Base-by-base conservation (phyloP, 2,113 vertebrate species). In the Cololabis saira region DNA sequence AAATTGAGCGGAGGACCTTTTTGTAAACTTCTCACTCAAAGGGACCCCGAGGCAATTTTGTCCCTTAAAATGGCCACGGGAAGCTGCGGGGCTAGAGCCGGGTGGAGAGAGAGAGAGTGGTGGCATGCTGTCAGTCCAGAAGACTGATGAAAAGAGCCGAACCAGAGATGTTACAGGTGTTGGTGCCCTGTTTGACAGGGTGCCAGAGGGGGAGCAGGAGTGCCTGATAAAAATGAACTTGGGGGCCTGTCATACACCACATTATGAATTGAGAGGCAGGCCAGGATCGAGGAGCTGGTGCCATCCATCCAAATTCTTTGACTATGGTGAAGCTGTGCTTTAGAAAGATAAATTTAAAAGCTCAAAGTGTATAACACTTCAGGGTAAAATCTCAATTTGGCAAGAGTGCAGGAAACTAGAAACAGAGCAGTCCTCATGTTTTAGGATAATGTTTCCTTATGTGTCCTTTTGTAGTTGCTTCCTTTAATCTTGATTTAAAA, bases 221-320 rank as follows among this genome's bases (percentile, higher is more conserved):
- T 62, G 50, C n/a, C 63, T 58, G 86, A 87, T 77, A 61, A 55
- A 69, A 75, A 78, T 67, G 82, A 84, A 37, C 53, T 27, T 13
- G 44, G 52, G 65, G 76, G 76, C 81, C 76, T 71, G 80, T 82
- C 82, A 80, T 59, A 66, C 15, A 15, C 33, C 60, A n/a, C 19
- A 59, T 67, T 67, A 80, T 76, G 63, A 65, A 81, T 76, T 61
- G 17, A 18, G 45, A 53, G 21, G 42, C 17, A 54, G 24, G 51
- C 21, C 49, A 19, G 45, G 10, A 67, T 42, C 44, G 48, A 48
- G 33, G 71, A 30, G 51, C 53, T 40, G 8, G 76, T 42, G 67
- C 49, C 48, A 41, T 70, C 41, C 55, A 62, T 18, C 58, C 67
- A 30, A 45, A 51, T 42, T 45, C 41, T 16, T 2, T 16, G 9